These are phyloP conservation scores for Malurus melanocephalus DNA, from an alignment of 2,113 vertebrate genomes.

Conservation along the genomic window DNA sequence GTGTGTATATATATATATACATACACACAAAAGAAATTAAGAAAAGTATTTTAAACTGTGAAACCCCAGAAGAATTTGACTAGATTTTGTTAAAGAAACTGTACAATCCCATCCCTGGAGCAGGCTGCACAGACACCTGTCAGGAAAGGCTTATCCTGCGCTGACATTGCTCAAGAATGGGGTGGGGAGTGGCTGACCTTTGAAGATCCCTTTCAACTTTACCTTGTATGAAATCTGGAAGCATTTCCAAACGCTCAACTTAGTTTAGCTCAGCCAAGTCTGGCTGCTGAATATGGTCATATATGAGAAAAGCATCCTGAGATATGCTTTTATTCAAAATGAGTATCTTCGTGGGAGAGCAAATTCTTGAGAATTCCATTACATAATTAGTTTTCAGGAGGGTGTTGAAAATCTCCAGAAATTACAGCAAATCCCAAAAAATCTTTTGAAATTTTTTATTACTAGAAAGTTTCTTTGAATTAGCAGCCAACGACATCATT, in stretches of 20 bases:
- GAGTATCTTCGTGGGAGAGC: neutral
- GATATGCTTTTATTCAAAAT: neutral
- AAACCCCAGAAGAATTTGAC: neutral
- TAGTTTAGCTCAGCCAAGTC: neutral
- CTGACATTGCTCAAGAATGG: neutral
- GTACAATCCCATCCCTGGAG: neutral
- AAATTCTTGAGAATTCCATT: conserved; percentile 18
- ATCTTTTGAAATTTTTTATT: neutral
- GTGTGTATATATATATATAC: neutral
- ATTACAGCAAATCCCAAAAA: conserved; percentile 27
- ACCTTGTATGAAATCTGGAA: neutral
- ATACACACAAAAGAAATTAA: neutral
- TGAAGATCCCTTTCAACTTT: neutral
- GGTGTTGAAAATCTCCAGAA: conserved; percentile 36
- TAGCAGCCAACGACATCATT: neutral
- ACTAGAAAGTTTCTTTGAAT: conserved; percentile 24
- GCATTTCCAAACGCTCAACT: neutral
- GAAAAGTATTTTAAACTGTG: neutral
- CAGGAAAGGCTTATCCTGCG: neutral
- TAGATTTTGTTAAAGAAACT: neutral
- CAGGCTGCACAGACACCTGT: neutral
- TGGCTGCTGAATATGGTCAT: neutral
- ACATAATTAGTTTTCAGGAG: conserved; percentile 17
- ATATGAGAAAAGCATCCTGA: neutral
- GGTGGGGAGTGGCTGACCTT: neutral